Base-by-base conservation (phyloP, 2,888 invertebrate genomes). In the Brachylomia viminalis region DNA sequence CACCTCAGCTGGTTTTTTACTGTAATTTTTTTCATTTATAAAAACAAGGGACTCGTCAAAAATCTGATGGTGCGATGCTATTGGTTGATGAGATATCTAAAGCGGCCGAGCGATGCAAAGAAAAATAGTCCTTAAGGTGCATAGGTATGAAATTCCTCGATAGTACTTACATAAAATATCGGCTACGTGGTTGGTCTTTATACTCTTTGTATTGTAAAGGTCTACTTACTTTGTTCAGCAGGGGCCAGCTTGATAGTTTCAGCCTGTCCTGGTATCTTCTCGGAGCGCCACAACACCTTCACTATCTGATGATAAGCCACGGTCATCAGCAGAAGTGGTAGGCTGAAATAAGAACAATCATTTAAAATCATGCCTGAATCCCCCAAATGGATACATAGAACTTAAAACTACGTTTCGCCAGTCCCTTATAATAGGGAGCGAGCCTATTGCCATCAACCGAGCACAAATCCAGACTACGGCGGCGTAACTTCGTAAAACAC, bases 261-360 rank as follows among this genome's bases (percentile, higher is more conserved):
- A 0, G 97, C 95, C 85, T 98, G 98, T n/a, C 98, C 98, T 0
- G 98, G 98, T 72, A 98, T 98, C 90, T 97, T 97, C 83, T 98
- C 97, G 0, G 98, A 98, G 76, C 97, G 97, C 98, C 98, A 98
- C 45, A 99, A 95, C 17, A 98, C 98, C 79, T 97, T 95, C 61
- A 98, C 98, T 72, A 99, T 99, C 94, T 98, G 98, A 89, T 97
- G 97, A 92, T 99, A 98, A 0, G 98, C 98, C 66, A 98, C 96
- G 11, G 98, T 97, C 98, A 99, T 99, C 92, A 99, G 97, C 4
- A 97, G 89, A 38, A 99, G 95, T 0, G 99, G 99, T 5, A 98
- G 95, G 49, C 97, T 97, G 1, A 89, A 92, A 73, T 70, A 89
- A 30, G 33, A 71, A 66, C 8, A 38, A 42, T 54, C 0, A 13